These are phyloP conservation scores for Sinella curviseta DNA, from an alignment of 1,140 invertebrate species.

Conservation along the genomic window DNA sequence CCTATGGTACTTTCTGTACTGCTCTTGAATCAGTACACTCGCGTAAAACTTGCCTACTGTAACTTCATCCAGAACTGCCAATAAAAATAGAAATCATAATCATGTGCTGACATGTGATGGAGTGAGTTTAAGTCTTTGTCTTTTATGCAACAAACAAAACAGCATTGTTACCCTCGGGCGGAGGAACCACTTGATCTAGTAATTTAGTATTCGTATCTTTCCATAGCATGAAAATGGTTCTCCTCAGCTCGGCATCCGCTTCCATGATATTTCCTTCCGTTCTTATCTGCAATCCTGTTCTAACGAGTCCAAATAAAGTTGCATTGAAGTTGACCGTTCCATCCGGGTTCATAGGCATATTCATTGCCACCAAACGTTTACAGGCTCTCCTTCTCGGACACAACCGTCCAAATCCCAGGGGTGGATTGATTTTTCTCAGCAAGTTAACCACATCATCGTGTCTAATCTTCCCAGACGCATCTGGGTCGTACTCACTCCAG, in stretches of 20 bases:
- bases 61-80: constrained; percentile 94
- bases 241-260: constrained; percentile 87
- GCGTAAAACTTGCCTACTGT: constrained; percentile 99
- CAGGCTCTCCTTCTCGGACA: constrained; percentile 98
- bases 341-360: constrained; percentile 99
- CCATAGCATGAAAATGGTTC: constrained; percentile 98
- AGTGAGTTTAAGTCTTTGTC: no score
- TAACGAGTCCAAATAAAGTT: constrained; percentile 98
- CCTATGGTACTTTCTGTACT: constrained; percentile 98
- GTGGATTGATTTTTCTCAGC: no score
- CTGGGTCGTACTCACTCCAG: constrained; percentile 99
- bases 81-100: constrained; percentile 19
- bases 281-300: constrained; percentile 96
- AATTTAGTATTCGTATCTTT: constrained; percentile 93
- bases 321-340: no score
- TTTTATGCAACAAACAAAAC: not conserved
- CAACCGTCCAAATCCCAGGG: constrained; percentile 98
- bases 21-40: constrained; percentile 99
- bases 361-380: constrained; percentile 98
- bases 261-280: constrained; percentile 97
- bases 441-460: no score
- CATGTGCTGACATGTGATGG: no score
- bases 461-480: constrained; percentile 97
- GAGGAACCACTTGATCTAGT: constrained; percentile 97
- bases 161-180: constrained; percentile 71